Percentiles rank a stretch among this genome's conserved stretches.
Evolutionary conservation across 2,113 vertebrate genomes (phyloP).

Genomic region (Poicephalus meyeri): DNA sequence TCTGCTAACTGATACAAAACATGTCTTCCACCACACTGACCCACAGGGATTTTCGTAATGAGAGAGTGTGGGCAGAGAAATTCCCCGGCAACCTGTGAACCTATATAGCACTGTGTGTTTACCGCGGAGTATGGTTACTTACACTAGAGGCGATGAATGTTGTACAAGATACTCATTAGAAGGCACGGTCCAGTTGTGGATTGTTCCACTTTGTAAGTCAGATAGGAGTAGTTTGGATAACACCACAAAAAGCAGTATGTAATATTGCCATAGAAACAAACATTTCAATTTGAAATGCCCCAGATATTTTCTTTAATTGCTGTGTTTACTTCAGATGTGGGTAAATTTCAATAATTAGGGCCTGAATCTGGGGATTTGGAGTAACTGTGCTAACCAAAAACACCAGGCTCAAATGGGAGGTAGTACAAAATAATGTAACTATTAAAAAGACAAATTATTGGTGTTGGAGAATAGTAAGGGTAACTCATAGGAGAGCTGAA

Average conservation of each 20-base stretch:
- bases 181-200: background rate
- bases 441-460: background rate
- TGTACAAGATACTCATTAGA: background rate
- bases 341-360: background rate
- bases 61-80: background rate
- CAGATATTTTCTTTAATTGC: background rate
- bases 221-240: background rate
- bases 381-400: background rate
- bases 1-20: background rate
- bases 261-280: background rate
- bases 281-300: background rate
- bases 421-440: background rate
- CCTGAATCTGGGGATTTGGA: background rate
- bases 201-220: background rate
- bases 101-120: background rate
- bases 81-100: background rate
- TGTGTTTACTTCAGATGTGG: background rate
- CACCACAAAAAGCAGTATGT: background rate
- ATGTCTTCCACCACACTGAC: background rate
- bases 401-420: background rate
- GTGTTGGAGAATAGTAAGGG: background rate
- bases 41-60: background rate
- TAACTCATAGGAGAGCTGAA: background rate
- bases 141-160: background rate
- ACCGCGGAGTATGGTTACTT: background rate